These are phyloP conservation scores for Ammodytes marinus DNA, from an alignment of 2,113 vertebrate genomes.

Conservation along the genomic window DNA sequence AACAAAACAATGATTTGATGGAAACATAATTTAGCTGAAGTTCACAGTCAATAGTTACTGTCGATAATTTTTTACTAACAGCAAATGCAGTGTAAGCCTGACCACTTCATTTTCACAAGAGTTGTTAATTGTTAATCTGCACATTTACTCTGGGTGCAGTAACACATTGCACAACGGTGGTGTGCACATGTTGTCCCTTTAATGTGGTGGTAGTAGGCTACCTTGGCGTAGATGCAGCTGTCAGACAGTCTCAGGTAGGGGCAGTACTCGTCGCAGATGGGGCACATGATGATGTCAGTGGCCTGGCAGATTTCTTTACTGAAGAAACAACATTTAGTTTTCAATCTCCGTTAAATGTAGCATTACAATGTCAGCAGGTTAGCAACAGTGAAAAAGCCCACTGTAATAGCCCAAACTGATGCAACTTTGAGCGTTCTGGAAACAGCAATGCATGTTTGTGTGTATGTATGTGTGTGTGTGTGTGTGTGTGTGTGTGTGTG, in stretches of 20 bases:
- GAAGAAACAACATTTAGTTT: constrained; percentile 70
- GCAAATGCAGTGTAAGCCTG: neutral
- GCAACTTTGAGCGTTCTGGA: neutral
- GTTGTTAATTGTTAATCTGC: neutral
- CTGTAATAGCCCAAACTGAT: neutral
- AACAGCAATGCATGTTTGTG: neutral
- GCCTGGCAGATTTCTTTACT: constrained; percentile 98
- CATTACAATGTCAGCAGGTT: neutral
- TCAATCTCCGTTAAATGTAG: neutral
- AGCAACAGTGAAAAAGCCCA: too few relatives aligned
- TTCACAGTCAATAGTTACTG: neutral
- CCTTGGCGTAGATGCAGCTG: constrained; percentile 92
- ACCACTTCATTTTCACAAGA: neutral
- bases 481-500: neutral
- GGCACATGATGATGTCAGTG: constrained; percentile 95
- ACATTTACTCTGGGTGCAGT: neutral
- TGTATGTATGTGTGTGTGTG: neutral
- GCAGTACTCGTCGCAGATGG: constrained; percentile 97
- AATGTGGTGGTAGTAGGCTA: constrained; percentile 37
- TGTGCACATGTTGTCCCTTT: neutral
- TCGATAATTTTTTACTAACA: too few relatives aligned
- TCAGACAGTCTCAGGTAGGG: constrained; percentile 95
- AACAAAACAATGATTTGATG: neutral
- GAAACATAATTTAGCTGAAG: neutral
- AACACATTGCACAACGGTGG: neutral